phyloP scores from a whole-genome alignment of 2,888 invertebrate genomes.

The Tiliacea aurago region DNA sequence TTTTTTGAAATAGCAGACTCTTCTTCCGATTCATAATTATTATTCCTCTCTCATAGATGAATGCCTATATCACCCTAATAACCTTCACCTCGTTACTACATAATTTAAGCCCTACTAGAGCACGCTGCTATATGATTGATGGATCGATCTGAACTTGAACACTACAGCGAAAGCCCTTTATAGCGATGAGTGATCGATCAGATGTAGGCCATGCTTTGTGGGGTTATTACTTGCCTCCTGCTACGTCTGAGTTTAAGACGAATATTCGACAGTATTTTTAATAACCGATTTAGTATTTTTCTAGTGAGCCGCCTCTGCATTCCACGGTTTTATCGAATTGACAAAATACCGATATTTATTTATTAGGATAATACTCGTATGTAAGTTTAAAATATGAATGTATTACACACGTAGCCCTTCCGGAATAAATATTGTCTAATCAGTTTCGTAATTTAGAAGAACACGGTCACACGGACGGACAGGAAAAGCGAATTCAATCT shows the following conservation, averaged over 20 bases:
- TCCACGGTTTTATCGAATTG: no score
- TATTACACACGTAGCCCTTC: no score
- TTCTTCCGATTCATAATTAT: background rate
- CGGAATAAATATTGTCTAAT: no score
- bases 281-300: background rate
- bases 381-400: no score
- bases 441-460: no score
- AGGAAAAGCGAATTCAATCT: no score
- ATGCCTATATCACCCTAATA: background rate
- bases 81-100: constrained; percentile 17
- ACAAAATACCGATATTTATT: no score
- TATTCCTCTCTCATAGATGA: background rate
- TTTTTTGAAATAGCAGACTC: background rate
- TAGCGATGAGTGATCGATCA: constrained; percentile 35
- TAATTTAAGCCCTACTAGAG: constrained; percentile 3
- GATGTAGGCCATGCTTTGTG: constrained; percentile 25
- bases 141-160: constrained; percentile 32
- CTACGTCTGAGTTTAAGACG: background rate
- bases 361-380: no score
- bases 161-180: constrained; percentile 39
- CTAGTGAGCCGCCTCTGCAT: no score
- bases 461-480: no score
- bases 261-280: background rate
- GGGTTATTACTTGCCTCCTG: constrained; percentile 20
- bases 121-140: constrained; percentile 37